Conservation (phyloP, 2,113 vertebrate species). For the Notothenia coriiceps region DNA sequence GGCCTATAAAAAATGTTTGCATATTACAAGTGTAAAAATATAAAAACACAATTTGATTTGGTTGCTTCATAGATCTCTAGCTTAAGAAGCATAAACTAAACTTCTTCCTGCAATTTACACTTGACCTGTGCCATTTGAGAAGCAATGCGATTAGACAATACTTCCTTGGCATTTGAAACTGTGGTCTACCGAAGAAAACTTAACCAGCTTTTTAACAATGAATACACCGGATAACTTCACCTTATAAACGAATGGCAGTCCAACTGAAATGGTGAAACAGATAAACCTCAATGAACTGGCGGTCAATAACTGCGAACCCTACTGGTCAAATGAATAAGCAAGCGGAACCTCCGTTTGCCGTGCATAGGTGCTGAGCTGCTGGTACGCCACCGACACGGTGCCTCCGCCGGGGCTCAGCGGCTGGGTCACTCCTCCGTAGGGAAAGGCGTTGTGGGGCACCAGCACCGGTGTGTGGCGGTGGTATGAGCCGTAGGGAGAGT, state of each 20-base stretch:
- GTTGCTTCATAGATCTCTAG: neutral
- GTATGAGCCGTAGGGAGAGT: slow-evolving; percentile 67
- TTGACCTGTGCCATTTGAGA: neutral
- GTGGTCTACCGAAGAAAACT: neutral
- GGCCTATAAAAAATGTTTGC: neutral
- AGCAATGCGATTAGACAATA: neutral
- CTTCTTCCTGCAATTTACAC: neutral
- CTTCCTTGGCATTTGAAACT: neutral
- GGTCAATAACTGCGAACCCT: neutral
- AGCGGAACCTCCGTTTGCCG: slow-evolving; percentile 59
- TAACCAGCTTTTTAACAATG: neutral
- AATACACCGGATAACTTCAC: neutral
- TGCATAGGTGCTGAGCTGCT: slow-evolving; percentile 54
- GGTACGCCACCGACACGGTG: slow-evolving; percentile 63
- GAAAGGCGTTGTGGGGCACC: slow-evolving; percentile 67
- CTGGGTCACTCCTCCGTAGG: slow-evolving; percentile 70
- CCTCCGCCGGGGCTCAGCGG: slow-evolving; percentile 73
- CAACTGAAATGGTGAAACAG: slow-evolving; percentile 46
- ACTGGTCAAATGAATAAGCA: slow-evolving; percentile 57
- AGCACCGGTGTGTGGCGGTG: slow-evolving; percentile 69
- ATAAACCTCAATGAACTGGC: slow-evolving; percentile 14
- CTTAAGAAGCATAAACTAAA: neutral
- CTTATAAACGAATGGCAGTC: slow-evolving; percentile 20
- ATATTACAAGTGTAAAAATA: neutral
- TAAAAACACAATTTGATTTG: neutral